phyloP scores from a whole-genome alignment of 2,113 vertebrate species.

The Bolborhynchus lineola region DNA sequence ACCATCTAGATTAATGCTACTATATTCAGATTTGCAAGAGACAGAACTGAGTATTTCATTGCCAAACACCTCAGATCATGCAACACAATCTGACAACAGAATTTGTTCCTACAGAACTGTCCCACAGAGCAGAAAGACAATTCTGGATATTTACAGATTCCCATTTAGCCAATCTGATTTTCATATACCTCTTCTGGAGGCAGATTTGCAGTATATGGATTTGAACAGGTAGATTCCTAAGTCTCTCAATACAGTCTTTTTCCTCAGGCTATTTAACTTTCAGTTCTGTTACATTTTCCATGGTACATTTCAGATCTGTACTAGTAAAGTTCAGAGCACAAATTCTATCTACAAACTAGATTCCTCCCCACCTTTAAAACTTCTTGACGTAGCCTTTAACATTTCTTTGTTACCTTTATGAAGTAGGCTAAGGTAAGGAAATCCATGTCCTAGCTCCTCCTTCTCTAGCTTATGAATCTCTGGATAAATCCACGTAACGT shows the following conservation, averaged over 20 bases:
- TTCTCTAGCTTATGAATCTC: neutral
- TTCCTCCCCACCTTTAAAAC: neutral
- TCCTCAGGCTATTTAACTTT: neutral
- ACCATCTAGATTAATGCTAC: neutral
- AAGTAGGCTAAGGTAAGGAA: neutral
- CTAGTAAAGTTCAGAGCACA: constrained; percentile 36
- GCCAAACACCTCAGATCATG: neutral
- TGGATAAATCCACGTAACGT: neutral
- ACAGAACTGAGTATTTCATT: neutral
- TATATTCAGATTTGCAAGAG: neutral
- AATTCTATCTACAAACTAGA: constrained; percentile 15
- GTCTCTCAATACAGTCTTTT: neutral
- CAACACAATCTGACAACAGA: neutral
- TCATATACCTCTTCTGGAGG: neutral
- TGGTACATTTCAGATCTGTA: neutral
- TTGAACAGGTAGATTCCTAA: neutral
- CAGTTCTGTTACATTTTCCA: neutral
- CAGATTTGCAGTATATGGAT: neutral
- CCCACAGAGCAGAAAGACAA: neutral
- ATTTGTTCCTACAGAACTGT: neutral
- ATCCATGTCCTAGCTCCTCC: neutral
- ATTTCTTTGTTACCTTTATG: neutral
- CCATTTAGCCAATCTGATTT: neutral
- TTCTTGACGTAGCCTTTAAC: constrained; percentile 2
- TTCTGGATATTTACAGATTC: neutral